These are phyloP conservation scores for Lepidurus couesii DNA, from an alignment of 1,140 invertebrate species.

Conservation along the genomic window DNA sequence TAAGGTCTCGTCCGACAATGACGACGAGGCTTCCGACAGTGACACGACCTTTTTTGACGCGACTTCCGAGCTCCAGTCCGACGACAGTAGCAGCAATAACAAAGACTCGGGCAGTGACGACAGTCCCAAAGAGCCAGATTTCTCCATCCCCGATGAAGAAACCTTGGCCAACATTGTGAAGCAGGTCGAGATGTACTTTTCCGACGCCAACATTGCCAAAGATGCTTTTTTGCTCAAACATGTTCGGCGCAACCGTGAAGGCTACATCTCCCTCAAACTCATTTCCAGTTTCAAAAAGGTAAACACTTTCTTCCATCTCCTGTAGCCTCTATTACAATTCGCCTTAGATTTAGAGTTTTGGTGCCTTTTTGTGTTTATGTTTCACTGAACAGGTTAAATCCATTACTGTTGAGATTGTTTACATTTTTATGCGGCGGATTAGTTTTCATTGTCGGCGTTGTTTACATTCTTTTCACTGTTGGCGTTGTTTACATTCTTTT, in stretches of 20 bases:
- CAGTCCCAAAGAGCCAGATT: constrained; percentile 37
- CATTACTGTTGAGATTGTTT: no score
- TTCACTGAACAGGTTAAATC: no score
- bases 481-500: constrained; percentile 1
- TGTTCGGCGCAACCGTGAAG: constrained; percentile 87
- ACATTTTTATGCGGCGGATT: no score
- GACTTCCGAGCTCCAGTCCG: constrained; percentile 31
- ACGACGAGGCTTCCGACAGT: constrained; percentile 9
- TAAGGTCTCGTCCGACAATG: not conserved
- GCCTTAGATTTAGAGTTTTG: no score
- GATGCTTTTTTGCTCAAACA: constrained; percentile 92
- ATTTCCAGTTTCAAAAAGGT: constrained; percentile 90
- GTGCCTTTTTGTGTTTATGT: no score
- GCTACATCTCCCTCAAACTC: constrained; percentile 87
- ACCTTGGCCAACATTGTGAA: constrained; percentile 54
- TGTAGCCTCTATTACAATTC: no score
- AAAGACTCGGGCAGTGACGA: constrained; percentile 31
- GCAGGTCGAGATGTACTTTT: constrained; percentile 90
- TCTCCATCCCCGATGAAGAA: constrained; percentile 39
- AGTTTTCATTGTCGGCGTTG: no score
- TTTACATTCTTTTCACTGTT: not conserved
- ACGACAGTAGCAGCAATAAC: constrained; percentile 31
- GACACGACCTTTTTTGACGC: constrained; percentile 29
- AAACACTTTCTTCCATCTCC: constrained; percentile 34
- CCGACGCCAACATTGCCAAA: constrained; percentile 87